Evolutionary conservation across 2,888 invertebrate species (phyloP).

Genomic region (Bedellia somnulentella): DNA sequence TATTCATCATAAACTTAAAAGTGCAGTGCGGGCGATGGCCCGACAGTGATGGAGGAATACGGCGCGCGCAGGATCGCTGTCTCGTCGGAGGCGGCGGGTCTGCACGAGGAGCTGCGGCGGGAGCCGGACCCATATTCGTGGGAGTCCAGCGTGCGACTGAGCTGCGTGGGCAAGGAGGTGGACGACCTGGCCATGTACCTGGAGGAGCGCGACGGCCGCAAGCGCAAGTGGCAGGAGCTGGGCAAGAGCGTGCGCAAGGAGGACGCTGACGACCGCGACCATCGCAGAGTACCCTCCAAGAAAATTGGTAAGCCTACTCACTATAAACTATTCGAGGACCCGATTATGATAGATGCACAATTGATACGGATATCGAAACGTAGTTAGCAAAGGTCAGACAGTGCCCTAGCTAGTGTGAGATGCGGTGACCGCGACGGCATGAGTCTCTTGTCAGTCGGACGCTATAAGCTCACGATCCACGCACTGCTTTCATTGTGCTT

Average conservation of each 20-base stretch:
- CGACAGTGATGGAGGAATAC: conserved; percentile 40
- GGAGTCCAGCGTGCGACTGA: conserved; percentile 39
- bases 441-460: too few relatives aligned
- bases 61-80: conserved; percentile 12
- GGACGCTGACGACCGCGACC: conserved; percentile 28
- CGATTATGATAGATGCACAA: too few relatives aligned
- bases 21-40: conserved; percentile 23
- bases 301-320: conserved; percentile 40
- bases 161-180: conserved; percentile 29
- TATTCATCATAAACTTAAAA: conserved; percentile 31
- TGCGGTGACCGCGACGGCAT: too few relatives aligned
- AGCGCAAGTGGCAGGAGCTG: conserved; percentile 45
- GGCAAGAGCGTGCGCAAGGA: conserved; percentile 30
- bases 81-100: background rate
- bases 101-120: conserved; percentile 11
- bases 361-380: too few relatives aligned
- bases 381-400: too few relatives aligned
- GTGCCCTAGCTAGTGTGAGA: too few relatives aligned
- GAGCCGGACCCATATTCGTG: conserved; percentile 36
- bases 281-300: conserved; percentile 48
- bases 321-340: too few relatives aligned
- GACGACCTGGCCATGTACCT: conserved; percentile 39
- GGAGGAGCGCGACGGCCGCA: conserved; percentile 41
- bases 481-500: too few relatives aligned
- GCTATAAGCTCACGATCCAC: too few relatives aligned